Evolutionary conservation across 1,140 invertebrate species (phyloP), one percentile per base, ranked within the genome.

Genomic region (Akabosia matsudoensis): DNA sequence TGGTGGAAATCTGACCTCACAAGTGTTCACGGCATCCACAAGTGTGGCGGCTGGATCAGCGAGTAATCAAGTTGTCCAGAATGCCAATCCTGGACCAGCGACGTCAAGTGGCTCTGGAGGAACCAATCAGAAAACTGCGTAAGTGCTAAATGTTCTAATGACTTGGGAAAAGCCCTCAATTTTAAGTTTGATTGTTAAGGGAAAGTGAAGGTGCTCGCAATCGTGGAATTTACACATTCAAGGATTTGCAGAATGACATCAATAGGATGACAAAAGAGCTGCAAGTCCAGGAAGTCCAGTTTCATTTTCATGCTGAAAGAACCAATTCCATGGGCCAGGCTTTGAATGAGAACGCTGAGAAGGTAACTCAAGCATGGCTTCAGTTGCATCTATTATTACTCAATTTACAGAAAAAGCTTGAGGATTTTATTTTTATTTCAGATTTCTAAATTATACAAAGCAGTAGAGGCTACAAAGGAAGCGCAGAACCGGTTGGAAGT

Each of bases 231-330:
- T n/a, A n/a, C n/a, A 95, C 90, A 22, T 98, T 95, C 83, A 89
- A 90, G 28, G 93, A 97, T 83, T 84, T 98, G 30, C 95, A 98
- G 85, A 96, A 98, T 82, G 88, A 90, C 0, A 95, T 97, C 64
- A 98, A 97, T 83, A 97, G 97, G 84, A 98, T 95, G 95, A 96
- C 92, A 0, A 83, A 93, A 18, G 95, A 97, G 82, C 85, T 98
- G 14, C 93, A 97, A 82, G 93, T 97, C 80, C 95, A 97, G 83
- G 96, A 97, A 83, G 94, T 92, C 84, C 88, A 91, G 0, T 98
- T 98, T 84, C 90, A 96, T 54, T 93, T 95, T 84, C 96, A 98
- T 86, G 95, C 95, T 0, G 93, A 92, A 13, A 93, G 97, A 85
- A 91, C 98, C n/a, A 98, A 97, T 85, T 91, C 92, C 10, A 97